A percentile compares a stretch with the other conserved stretches of the same genome.
These are phyloP conservation scores for Lumbricus terrestris DNA, from an alignment of 2,888 invertebrate genomes.

Conservation along the genomic window DNA sequence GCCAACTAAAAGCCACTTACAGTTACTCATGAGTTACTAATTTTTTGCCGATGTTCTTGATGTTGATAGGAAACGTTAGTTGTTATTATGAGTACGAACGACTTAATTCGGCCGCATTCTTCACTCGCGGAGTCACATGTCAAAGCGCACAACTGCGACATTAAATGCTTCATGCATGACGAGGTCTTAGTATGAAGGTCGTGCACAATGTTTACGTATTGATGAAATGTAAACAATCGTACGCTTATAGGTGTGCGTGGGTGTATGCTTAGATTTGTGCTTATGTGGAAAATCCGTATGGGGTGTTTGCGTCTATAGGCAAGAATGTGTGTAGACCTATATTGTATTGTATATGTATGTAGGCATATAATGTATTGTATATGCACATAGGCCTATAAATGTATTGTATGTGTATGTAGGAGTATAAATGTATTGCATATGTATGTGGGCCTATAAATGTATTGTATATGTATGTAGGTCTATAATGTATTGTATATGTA, in stretches of 20 bases:
- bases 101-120: constrained; percentile 3
- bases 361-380: too few relatives aligned
- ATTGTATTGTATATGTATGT: too few relatives aligned
- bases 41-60: background rate
- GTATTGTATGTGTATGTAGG: too few relatives aligned
- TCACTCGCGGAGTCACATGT: background rate
- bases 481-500: too few relatives aligned
- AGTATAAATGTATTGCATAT: too few relatives aligned
- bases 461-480: too few relatives aligned
- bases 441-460: too few relatives aligned
- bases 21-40: background rate
- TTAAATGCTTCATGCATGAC: background rate
- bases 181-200: background rate
- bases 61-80: background rate
- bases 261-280: background rate
- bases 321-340: background rate
- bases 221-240: background rate
- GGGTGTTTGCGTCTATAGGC: background rate
- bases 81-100: background rate
- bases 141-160: too few relatives aligned
- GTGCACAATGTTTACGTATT: background rate
- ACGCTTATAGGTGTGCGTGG: background rate
- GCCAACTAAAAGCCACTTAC: background rate
- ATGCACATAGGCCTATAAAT: too few relatives aligned
- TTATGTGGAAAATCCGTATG: background rate